phyloP scores from a whole-genome alignment of 2,113 vertebrate genomes.

The Oceanites oceanicus region DNA sequence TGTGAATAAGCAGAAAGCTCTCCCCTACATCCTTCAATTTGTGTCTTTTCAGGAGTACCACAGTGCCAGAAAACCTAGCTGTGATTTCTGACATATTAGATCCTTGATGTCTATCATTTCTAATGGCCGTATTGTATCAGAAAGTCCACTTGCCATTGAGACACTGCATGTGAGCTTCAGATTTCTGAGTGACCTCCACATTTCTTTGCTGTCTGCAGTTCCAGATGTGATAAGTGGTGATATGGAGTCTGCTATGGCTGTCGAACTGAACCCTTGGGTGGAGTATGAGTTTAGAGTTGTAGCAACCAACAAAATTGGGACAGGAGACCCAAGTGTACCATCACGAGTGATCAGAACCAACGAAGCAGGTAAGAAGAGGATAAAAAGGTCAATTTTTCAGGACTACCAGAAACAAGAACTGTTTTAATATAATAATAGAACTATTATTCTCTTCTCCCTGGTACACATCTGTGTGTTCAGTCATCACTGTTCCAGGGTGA shows the following conservation, averaged over 20 bases:
- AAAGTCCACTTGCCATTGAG: neutral
- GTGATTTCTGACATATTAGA: neutral
- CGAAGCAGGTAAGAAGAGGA: constrained; percentile 86
- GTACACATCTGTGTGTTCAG: neutral
- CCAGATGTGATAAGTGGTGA: constrained; percentile 91
- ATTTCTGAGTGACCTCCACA: neutral
- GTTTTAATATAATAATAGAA: neutral
- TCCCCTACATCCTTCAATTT: neutral
- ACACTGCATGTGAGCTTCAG: neutral
- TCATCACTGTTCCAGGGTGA: neutral
- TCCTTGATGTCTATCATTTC: neutral
- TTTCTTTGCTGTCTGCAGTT: constrained; percentile 73
- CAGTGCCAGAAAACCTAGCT: neutral
- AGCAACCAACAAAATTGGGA: constrained; percentile 91
- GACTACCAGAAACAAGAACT: neutral
- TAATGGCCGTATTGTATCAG: neutral
- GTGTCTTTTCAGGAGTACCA: constrained; percentile 2
- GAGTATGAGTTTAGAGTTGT: constrained; percentile 98
- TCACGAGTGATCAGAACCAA: constrained; percentile 89
- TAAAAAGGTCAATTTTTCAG: neutral
- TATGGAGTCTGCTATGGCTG: constrained; percentile 94
- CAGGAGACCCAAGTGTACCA: constrained; percentile 90
- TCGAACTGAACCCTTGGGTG: constrained; percentile 95
- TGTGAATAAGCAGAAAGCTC: constrained; percentile 13
- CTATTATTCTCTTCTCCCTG: neutral